phyloP scores from a whole-genome alignment of 2,797 vertebrate genomes.

The Darevskia mixta region DNA sequence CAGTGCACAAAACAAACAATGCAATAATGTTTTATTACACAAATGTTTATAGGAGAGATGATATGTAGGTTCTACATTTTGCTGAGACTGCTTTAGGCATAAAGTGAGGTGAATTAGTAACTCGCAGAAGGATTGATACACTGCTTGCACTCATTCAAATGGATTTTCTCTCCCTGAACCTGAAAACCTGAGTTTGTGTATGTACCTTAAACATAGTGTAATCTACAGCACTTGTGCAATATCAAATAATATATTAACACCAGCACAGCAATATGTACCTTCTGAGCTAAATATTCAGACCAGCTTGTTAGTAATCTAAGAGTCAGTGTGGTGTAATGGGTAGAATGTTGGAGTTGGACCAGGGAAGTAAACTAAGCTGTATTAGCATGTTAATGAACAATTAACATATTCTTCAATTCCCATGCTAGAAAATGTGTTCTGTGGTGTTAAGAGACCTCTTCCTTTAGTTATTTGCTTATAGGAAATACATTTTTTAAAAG shows the following conservation, averaged over 20 bases:
- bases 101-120: background rate
- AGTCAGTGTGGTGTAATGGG: background rate
- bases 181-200: background rate
- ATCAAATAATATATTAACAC: background rate
- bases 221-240: background rate
- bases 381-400: background rate
- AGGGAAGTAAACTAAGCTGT: background rate
- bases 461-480: background rate
- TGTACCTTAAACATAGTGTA: background rate
- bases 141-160: background rate
- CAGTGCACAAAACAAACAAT: background rate
- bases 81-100: background rate
- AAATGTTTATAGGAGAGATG: background rate
- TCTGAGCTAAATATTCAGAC: background rate
- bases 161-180: background rate
- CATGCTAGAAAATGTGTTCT: background rate
- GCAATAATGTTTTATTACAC: background rate
- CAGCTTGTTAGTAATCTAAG: background rate
- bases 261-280: background rate
- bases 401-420: background rate
- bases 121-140: background rate
- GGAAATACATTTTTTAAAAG: background rate
- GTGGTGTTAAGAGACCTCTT: background rate
- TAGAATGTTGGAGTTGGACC: background rate
- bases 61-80: background rate